These are phyloP conservation scores for Dicentrarchus labrax DNA, from an alignment of 2,113 vertebrate genomes.

Conservation along the genomic window DNA sequence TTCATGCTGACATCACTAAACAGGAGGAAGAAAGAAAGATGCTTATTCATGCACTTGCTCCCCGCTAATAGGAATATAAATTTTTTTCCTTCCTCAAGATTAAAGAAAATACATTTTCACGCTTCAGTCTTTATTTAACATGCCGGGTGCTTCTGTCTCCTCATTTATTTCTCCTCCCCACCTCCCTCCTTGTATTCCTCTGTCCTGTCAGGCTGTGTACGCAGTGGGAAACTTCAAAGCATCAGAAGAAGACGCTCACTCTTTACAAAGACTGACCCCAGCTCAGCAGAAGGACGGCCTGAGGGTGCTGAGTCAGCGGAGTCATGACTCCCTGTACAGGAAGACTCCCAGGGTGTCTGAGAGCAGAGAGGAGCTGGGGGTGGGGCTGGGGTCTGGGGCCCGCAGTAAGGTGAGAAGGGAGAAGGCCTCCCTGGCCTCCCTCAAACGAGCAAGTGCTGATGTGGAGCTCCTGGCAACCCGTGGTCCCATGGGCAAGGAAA, in stretches of 20 bases:
- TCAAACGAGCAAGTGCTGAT: slow-evolving; percentile 94
- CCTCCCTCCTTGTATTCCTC: neutral
- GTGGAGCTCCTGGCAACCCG: slow-evolving; percentile 95
- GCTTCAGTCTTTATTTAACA: slow-evolving; percentile 42
- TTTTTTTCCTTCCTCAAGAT: slow-evolving; percentile 39
- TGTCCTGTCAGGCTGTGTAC: slow-evolving; percentile 88
- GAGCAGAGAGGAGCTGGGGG: slow-evolving; percentile 94
- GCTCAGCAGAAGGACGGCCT: slow-evolving; percentile 88
- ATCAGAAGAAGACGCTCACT: slow-evolving; percentile 80
- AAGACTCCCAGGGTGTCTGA: slow-evolving; percentile 92
- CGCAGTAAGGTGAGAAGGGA: slow-evolving; percentile 87
- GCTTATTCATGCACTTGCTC: slow-evolving; percentile 46
- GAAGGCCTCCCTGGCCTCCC: slow-evolving; percentile 92
- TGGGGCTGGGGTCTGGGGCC: slow-evolving; percentile 81
- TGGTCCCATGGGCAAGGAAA: slow-evolving; percentile 97
- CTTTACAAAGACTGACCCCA: neutral
- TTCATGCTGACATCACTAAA: slow-evolving; percentile 58
- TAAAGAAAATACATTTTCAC: slow-evolving; percentile 53
- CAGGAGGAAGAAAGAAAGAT: slow-evolving; percentile 19
- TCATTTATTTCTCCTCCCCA: slow-evolving; percentile 17
- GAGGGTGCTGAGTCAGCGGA: slow-evolving; percentile 90
- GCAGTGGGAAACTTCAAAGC: slow-evolving; percentile 95
- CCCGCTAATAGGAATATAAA: slow-evolving; percentile 30
- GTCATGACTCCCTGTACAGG: slow-evolving; percentile 94
- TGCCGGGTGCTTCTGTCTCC: slow-evolving; percentile 12